Evolutionary conservation across 2,113 vertebrate species (phyloP), one percentile per base, ranked within the genome.

Genomic region (Mandrillus leucophaeus): DNA sequence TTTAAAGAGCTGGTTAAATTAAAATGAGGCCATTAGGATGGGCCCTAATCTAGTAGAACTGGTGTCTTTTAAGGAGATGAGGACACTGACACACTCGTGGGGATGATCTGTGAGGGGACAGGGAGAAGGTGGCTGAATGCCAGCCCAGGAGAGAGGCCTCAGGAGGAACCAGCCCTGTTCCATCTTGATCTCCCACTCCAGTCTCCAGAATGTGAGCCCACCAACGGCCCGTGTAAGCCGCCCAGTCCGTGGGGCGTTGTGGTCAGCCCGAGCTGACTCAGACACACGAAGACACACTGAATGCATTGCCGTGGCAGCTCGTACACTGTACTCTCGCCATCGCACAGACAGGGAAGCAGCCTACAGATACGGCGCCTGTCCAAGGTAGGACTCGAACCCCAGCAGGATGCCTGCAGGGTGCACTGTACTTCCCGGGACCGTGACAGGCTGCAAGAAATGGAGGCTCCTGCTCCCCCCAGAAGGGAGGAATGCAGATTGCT

Each of bases 321-420:
- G 4, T 6, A 78, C 32, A 27, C 0, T 0, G 30, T 4, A 23
- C 3, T 27, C 5, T 38, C 0, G 55, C 32, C 2, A 0, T 8
- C 1, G 6, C 22, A n/a, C 40, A 9, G 25, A 18, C 4, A 7
- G 52, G 40, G 40, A 12, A 4, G 18, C 0, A 4, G 6, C 1
- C 0, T 0, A 22, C 27, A 12, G n/a, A 22, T 0, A 0, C 0
- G 1, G 18, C n/a, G 4, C 52, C 64, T 5, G 27, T 48, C 40
- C 13, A 2, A 16, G 14, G 25, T 6, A 64, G 30, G 9, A 9
- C 14, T 1, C 11, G 40, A 38, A 38, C 32, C 32, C 45, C 0
- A 27, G 64, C 3, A 9, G 11, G 25, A 40, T 5, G 38, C 78
- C 32, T 2, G 18, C 11, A 6, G n/a, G 14, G 11, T 0, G 3